Conservation (phyloP, 2,888 invertebrate species). For the Dolomedes plantarius region DNA sequence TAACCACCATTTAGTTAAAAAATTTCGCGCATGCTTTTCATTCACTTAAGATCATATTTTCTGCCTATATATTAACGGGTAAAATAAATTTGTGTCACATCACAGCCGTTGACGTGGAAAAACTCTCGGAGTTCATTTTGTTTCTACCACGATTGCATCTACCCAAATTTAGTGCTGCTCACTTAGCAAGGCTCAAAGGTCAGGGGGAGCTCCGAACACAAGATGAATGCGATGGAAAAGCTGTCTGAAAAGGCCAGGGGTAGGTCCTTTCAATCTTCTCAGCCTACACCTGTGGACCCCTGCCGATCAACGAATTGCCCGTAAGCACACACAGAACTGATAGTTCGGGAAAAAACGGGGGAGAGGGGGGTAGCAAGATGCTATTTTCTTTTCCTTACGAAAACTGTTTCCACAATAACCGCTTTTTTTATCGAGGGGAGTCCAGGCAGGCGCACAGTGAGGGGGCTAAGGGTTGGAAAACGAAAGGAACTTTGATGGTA, state of each 20-base stretch:
- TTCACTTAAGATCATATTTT: no score
- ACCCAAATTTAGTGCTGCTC: slow-evolving; percentile 7
- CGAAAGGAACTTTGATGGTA: not conserved
- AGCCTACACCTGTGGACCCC: slow-evolving; percentile 13
- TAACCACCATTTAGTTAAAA: no score
- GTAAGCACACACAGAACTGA: not conserved
- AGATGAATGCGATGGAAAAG: not conserved
- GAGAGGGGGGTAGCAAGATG: not conserved
- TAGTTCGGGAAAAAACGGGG: not conserved
- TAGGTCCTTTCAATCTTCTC: not conserved
- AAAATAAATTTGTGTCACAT: no score
- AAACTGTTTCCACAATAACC: not conserved
- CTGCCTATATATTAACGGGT: no score
- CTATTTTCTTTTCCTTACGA: not conserved
- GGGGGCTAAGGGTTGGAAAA: not conserved
- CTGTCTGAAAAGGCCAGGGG: not conserved
- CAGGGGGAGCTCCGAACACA: not conserved
- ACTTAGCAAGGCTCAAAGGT: not conserved
- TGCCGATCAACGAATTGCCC: not conserved
- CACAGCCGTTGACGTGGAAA: no score
- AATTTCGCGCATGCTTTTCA: no score
- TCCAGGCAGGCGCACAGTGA: not conserved
- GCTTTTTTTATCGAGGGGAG: not conserved
- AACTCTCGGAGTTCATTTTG: no score
- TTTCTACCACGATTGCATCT: no score